Conservation (phyloP, 2,113 vertebrate species). For the Glaucidium brasilianum region DNA sequence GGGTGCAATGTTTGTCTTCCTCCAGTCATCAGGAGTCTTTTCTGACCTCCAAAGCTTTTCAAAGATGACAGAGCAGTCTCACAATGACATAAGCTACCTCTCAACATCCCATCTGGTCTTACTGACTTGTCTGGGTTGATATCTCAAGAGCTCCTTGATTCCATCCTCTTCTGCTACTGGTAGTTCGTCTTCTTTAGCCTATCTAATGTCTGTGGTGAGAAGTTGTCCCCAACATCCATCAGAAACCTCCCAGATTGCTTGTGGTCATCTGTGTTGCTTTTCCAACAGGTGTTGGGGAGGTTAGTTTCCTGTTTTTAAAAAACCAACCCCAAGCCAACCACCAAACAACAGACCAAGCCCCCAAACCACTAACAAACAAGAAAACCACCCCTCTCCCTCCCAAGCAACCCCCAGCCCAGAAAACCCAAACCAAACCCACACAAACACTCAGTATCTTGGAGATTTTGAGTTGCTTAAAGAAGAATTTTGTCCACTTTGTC, state of each 20-base stretch:
- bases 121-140: not conserved
- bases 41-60: not conserved
- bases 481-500: not conserved
- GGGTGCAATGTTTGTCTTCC: not conserved
- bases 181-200: not conserved
- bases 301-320: not conserved
- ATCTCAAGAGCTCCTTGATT: not conserved
- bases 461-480: not conserved
- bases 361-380: not conserved
- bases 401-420: not conserved
- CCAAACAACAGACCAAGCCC: not conserved
- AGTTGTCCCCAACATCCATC: not conserved
- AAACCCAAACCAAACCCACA: not conserved
- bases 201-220: not conserved
- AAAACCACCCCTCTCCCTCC: too few relatives aligned
- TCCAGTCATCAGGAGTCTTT: not conserved
- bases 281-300: not conserved
- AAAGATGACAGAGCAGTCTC: not conserved
- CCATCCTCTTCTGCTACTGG: not conserved
- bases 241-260: not conserved
- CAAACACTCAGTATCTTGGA: not conserved
- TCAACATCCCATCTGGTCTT: not conserved
- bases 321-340: not conserved
- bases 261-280: not conserved
- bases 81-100: not conserved